phyloP scores from a whole-genome alignment of 1,140 invertebrate species.

The Hyles vespertilio region DNA sequence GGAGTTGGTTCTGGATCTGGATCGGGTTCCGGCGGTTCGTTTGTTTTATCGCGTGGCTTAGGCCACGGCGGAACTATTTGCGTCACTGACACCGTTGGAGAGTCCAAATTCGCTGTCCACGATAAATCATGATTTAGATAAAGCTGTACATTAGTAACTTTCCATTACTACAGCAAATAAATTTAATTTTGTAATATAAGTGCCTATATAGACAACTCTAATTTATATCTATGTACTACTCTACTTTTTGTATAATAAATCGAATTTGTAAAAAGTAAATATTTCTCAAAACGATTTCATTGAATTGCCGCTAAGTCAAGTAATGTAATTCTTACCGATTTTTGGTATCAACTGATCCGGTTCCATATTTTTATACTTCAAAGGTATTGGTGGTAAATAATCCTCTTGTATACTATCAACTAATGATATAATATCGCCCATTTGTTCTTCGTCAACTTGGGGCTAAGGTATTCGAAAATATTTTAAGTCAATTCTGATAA shows the following conservation, averaged over 20 bases:
- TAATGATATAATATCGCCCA: slow-evolving; percentile 70
- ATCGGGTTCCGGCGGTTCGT: slow-evolving; percentile 70
- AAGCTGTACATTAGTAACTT: no score
- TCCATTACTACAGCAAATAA: no score
- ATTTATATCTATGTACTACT: no score
- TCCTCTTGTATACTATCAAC: slow-evolving; percentile 73
- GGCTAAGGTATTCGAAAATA: slow-evolving; percentile 25
- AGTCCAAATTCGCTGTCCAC: slow-evolving; percentile 54
- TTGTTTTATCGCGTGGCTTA: slow-evolving; percentile 61
- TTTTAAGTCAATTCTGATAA: no score
- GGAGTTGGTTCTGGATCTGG: slow-evolving; percentile 63
- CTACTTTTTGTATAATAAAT: no score
- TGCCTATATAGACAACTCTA: no score
- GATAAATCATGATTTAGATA: background rate
- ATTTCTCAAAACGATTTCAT: no score
- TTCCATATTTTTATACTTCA: slow-evolving; percentile 51
- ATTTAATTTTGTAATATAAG: no score
- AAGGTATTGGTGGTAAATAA: slow-evolving; percentile 63
- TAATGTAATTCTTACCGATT: slow-evolving; percentile 32
- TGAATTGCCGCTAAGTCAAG: background rate
- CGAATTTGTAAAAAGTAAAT: no score
- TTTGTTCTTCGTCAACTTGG: slow-evolving; percentile 59
- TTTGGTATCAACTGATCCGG: slow-evolving; percentile 38
- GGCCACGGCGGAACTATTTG: slow-evolving; percentile 72
- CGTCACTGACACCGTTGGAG: slow-evolving; percentile 65